Evolutionary conservation across 2,888 invertebrate genomes (phyloP), one percentile per base, ranked within the genome.

Genomic region (Spodoptera littoralis): DNA sequence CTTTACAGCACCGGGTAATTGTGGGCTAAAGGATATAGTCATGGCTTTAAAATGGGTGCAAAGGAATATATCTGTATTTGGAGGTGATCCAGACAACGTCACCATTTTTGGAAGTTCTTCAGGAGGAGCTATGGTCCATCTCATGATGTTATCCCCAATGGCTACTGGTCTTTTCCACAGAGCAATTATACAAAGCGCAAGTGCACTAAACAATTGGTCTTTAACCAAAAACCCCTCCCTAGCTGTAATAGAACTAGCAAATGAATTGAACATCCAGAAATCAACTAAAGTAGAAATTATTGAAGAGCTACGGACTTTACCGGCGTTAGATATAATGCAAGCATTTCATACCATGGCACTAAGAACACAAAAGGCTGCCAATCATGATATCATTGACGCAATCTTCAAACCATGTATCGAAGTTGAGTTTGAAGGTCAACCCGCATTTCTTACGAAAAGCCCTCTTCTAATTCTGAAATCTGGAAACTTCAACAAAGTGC

Each of bases 91-190:
- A 4, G 81, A 84, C 46, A 94, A 93, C 80, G 89, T 95, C 1
- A 95, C 95, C 8, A 86, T 95, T 73, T 94, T 95, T 77, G 95
- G 95, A 45, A 89, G 88, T 74, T 89, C 93, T 65, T 84, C 93
- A 2, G 95, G 95, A 11, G 95, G 90, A 42, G 91, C 95, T 1
- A 86, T 90, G 11, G 90, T 91, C 1, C 95, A 95, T 76, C 87
- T 91, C 22, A 89, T 95, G 86, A 91, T 92, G 85, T 75, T 95
- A 6, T 95, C 95, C 1, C 94, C 95, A 1, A 91, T 93, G 90
- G 93, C 95, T 5, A 72, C 84, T 18, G 94, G 94, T 22, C 79
- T 94, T 18, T 95, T 94, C 72, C 94, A 95, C 69, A 93, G 92
- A 81, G 93, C 90, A 6, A 92, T 95, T 43, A 85, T 93, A 59